Evolutionary conservation across 2,888 invertebrate species (phyloP).

Genomic region (Lycia hirtaria): DNA sequence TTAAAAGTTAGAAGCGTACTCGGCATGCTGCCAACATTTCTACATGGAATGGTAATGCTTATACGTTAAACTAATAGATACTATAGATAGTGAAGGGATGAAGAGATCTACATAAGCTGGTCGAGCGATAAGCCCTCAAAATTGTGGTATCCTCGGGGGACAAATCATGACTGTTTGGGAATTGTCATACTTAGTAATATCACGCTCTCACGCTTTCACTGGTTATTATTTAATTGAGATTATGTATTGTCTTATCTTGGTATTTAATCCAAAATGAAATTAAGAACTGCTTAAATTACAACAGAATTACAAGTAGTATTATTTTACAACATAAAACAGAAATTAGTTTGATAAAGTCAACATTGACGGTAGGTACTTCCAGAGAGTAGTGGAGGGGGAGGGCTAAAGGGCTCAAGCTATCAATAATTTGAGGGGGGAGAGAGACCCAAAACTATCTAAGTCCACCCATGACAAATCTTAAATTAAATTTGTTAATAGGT

Average conservation of each 20-base stretch:
- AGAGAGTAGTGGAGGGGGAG: too few relatives aligned
- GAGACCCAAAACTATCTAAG: too few relatives aligned
- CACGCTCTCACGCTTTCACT: conserved; percentile 62
- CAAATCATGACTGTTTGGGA: conserved; percentile 65
- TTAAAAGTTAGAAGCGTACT: too few relatives aligned
- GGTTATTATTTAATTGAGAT: conserved; percentile 9
- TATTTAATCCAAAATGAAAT: neutral
- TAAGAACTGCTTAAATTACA: neutral
- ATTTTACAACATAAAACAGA: too few relatives aligned
- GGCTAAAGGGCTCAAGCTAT: too few relatives aligned
- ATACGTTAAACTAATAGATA: neutral
- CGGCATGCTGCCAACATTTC: too few relatives aligned
- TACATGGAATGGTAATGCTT: neutral
- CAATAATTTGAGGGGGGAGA: too few relatives aligned
- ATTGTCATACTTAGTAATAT: conserved; percentile 66
- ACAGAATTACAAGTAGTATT: too few relatives aligned
- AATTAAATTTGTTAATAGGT: too few relatives aligned
- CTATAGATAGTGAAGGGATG: conserved; percentile 19
- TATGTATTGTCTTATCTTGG: conserved; percentile 6
- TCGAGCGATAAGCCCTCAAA: conserved; percentile 45
- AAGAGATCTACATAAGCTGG: conserved; percentile 48
- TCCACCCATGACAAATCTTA: too few relatives aligned
- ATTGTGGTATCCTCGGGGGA: conserved; percentile 64
- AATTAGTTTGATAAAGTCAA: too few relatives aligned
- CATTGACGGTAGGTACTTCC: too few relatives aligned